These are phyloP conservation scores for Agrenia bidenticulata DNA, from an alignment of 2,888 invertebrate genomes.

Conservation along the genomic window DNA sequence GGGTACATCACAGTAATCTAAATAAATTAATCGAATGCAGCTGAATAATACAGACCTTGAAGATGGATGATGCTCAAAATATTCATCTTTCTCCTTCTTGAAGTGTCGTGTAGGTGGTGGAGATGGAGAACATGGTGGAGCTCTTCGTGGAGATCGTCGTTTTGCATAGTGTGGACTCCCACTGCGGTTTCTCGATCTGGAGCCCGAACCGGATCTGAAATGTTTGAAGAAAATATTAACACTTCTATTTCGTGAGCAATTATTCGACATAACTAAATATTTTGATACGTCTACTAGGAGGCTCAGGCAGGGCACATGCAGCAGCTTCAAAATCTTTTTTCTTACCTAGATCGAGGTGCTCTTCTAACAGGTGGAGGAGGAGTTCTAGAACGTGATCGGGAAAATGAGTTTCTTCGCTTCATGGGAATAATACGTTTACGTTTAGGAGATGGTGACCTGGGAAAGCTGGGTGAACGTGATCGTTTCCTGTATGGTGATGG, in stretches of 20 bases:
- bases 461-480: conserved; percentile 54
- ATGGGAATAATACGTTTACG: conserved; percentile 41
- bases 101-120: conserved; percentile 47
- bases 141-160: conserved; percentile 45
- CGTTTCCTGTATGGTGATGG: conserved; percentile 51
- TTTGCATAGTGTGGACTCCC: conserved; percentile 18
- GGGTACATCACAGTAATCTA: too few relatives aligned
- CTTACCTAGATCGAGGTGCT: conserved; percentile 36
- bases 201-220: conserved; percentile 33
- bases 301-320: too few relatives aligned
- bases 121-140: conserved; percentile 50
- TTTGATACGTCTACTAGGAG: not conserved
- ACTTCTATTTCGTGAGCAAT: not conserved
- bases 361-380: conserved; percentile 54
- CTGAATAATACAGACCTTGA: conserved; percentile 19
- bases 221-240: not conserved
- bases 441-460: conserved; percentile 52
- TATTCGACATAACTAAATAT: not conserved
- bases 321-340: not conserved
- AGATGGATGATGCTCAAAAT: conserved; percentile 34
- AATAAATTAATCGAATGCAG: too few relatives aligned
- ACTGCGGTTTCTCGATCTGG: conserved; percentile 34
- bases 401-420: conserved; percentile 54
- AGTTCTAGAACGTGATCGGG: conserved; percentile 56
- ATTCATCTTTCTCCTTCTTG: conserved; percentile 50